Evolutionary conservation across 2,113 vertebrate species (phyloP), one percentile per base, ranked within the genome.

Genomic region (Myrmecobius fasciatus): DNA sequence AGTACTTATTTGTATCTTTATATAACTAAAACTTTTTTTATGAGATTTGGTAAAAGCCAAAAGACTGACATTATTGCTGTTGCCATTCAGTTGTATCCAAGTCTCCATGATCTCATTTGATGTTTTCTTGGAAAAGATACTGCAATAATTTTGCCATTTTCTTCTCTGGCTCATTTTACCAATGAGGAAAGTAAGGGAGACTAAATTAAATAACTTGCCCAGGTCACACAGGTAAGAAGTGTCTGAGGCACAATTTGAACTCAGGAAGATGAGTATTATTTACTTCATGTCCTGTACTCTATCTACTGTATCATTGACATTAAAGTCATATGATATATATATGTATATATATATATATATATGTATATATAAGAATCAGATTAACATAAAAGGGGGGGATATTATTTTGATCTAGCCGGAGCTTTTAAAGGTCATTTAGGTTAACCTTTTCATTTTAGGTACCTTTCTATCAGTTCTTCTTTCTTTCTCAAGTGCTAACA

Each of bases 11-110:
- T 92, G 54, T 12, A 5, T 67, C 31, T 67, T 67, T 67, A 31
- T 67, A 67, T 9, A 43, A 48, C 31, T 43, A 95, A 25, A 48
- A 93, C n/a, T 51, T 51, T 88, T 93, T 93, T 56, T 51, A 60
- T 3, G 89, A n/a, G 25, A 3, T 52, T 75, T 92, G 43, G 47
- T 36, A 89, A 36, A 94, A 94, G 26, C 56, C 51, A 93, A 20
- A n/a, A 25, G 48, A 56, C 49, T 56, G n/a, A 49, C 10, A 91
- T 14, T 36, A 56, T 26, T 56, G 3, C 7, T 36, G 28, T 36
- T 36, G 31, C 20, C 1, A 90, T 92, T 36, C 56, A 67, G 31
- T 67, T 67, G 60, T 36, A 12, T 67, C 28, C 56, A 60, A 60
- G 28, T 2, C 31, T 67, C 31, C 31, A 36, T 67, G 2, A 56